Evolutionary conservation across 2,888 invertebrate species (phyloP).

Genomic region (Drosophila tripunctata): DNA sequence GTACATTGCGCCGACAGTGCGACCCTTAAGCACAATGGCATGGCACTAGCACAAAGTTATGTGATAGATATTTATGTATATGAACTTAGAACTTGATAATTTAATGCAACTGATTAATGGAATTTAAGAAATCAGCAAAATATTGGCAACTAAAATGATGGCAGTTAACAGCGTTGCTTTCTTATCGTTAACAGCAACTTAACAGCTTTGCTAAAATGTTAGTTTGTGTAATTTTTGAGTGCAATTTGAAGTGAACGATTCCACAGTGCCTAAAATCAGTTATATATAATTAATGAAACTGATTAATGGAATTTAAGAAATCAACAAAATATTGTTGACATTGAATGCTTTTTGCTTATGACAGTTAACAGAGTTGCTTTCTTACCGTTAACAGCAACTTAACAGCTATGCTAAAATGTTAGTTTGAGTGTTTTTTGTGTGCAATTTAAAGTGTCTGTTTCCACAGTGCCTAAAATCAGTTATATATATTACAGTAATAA

Average conservation of each 20-base stretch:
- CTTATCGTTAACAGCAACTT: background rate
- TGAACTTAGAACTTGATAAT: background rate
- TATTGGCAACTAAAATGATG: background rate
- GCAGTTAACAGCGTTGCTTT: background rate
- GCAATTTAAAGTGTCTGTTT: too few species aligned
- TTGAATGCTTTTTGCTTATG: too few species aligned
- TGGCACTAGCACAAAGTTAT: background rate
- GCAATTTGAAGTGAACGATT: too few species aligned
- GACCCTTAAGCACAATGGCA: conserved; percentile 48
- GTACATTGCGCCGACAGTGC: conserved; percentile 4
- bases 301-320: background rate
- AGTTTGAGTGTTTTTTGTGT: too few species aligned
- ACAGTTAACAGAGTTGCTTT: background rate
- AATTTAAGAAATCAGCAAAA: background rate
- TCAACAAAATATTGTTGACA: background rate
- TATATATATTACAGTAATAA: too few species aligned
- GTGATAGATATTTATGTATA: background rate
- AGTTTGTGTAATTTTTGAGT: too few species aligned
- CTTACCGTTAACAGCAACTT: background rate
- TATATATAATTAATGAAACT: background rate
- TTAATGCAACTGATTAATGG: background rate
- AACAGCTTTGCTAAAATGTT: too few species aligned
- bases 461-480: too few species aligned
- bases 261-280: too few species aligned
- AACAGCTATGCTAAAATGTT: too few species aligned